Percentiles rank a stretch among this genome's conserved stretches.
phyloP scores from a whole-genome alignment of 2,888 invertebrate genomes.

The Ichneumoninae sp. region DNA sequence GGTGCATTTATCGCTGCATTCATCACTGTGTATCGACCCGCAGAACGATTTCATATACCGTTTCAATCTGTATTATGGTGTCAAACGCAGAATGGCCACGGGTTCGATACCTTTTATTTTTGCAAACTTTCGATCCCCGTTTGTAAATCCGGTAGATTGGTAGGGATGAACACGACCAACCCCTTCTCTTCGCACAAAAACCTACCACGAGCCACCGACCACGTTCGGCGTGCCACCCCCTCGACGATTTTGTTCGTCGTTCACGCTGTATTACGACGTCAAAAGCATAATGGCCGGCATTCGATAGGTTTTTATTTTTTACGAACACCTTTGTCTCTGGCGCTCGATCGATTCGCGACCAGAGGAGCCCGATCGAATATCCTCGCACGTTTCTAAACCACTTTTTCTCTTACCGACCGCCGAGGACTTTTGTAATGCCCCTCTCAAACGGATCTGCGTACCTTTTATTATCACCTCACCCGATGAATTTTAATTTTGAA shows the following conservation, averaged over 20 bases:
- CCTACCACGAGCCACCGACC: not conserved
- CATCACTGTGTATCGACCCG: constrained; percentile 1
- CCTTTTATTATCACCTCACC: not conserved
- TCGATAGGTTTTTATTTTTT: not conserved
- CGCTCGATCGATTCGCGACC: not conserved
- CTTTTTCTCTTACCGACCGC: not conserved
- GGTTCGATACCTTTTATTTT: constrained; percentile 49
- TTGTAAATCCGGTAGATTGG: not conserved
- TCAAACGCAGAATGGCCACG: constrained; percentile 67
- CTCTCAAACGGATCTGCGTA: not conserved
- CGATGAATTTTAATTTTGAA: too few species aligned
- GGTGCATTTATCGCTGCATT: not conserved
- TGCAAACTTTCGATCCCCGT: not conserved
- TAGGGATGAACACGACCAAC: not conserved
- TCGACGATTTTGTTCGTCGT: not conserved
- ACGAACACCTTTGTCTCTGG: constrained; percentile 1
- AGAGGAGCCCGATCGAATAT: constrained; percentile 19
- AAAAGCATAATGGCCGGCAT: not conserved
- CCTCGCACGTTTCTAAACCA: not conserved
- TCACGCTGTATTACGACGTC: not conserved
- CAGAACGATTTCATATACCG: constrained; percentile 38
- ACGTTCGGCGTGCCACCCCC: not conserved
- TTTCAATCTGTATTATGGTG: constrained; percentile 67
- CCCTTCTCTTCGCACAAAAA: not conserved
- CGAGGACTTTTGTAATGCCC: not conserved